Evolutionary conservation across 2,113 vertebrate species (phyloP).

Genomic region (Ctenodactylus gundi): DNA sequence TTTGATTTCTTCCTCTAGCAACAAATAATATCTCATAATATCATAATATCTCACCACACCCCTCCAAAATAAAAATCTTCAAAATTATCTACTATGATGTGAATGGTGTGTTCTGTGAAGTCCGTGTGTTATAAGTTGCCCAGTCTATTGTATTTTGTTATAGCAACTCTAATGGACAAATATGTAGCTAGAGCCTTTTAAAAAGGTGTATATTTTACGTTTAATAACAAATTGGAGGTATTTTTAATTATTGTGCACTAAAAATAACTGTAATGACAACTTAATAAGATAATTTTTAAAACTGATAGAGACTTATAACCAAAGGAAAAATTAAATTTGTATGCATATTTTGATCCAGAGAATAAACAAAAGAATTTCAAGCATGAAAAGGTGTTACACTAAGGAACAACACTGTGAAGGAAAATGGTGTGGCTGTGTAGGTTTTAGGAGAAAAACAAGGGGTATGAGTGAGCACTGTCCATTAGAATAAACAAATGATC

Average conservation of each 20-base stretch:
- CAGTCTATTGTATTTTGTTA: background rate
- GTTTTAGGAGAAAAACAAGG: background rate
- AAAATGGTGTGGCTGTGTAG: background rate
- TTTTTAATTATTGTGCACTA: background rate
- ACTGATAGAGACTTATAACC: background rate
- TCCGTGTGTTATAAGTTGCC: background rate
- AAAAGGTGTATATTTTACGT: background rate
- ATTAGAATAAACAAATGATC: background rate
- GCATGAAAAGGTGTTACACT: background rate
- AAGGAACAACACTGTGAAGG: background rate
- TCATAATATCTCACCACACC: background rate
- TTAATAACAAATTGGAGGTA: background rate
- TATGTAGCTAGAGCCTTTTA: background rate
- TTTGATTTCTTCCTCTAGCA: background rate
- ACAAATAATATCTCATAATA: background rate
- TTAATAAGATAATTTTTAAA: background rate
- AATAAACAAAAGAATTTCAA: constrained; percentile 33
- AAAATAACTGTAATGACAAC: background rate
- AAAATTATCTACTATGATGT: background rate
- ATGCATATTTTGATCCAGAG: background rate
- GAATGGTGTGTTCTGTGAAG: background rate
- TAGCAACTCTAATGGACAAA: background rate
- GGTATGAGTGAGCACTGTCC: background rate
- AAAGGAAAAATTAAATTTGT: constrained; percentile 3
- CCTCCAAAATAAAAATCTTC: background rate